These are phyloP conservation scores for Bujurquina vittata DNA, from an alignment of 2,113 vertebrate species.

Conservation along the genomic window DNA sequence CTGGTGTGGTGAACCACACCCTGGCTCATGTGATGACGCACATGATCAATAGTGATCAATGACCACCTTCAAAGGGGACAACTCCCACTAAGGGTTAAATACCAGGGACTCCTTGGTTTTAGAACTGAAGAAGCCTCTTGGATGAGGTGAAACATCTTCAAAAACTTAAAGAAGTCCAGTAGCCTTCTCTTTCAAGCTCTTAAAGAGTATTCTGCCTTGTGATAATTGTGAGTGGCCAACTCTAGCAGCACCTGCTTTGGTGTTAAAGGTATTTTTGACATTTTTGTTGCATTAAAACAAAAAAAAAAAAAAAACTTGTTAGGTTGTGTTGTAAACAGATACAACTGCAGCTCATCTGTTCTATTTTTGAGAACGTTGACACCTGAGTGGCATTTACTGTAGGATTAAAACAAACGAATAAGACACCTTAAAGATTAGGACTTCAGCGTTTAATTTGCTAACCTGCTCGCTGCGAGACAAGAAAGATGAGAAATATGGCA, in stretches of 20 bases:
- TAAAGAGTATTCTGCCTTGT: background rate
- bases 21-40: no score
- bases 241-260: background rate
- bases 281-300: no score
- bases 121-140: no score
- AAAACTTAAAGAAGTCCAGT: no score
- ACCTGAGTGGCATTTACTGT: background rate
- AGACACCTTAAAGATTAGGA: background rate
- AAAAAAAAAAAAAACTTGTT: background rate
- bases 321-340: background rate
- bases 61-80: no score
- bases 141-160: no score
- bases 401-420: background rate
- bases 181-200: no score
- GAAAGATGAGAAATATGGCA: background rate
- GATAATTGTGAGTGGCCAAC: background rate
- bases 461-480: constrained; percentile 3
- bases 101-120: no score
- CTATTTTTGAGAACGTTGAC: background rate
- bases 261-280: background rate
- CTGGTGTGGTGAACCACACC: no score
- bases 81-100: no score
- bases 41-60: no score
- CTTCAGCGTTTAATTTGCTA: constrained; percentile 20
- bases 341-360: background rate